Percentiles rank a stretch among this genome's conserved stretches.
Conservation (phyloP, 64 coral and sea anemone genomes). For the Dendronephthya gigantea region DNA sequence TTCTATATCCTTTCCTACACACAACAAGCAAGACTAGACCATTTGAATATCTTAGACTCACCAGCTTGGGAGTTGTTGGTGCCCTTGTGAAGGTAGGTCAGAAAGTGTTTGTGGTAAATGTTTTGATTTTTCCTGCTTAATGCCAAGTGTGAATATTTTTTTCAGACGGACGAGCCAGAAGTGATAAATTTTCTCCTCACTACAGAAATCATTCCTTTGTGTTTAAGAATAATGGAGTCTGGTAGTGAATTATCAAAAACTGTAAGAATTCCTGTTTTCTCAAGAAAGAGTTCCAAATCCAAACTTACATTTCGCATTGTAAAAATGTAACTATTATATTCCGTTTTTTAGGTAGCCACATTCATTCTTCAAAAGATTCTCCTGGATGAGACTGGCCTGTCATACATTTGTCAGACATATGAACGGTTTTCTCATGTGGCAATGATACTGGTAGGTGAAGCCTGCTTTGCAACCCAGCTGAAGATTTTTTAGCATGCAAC, state of each 20-base stretch:
- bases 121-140: too few relatives aligned
- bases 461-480: too few relatives aligned
- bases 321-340: neutral
- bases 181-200: slow-evolving; percentile 95
- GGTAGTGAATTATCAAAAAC: slow-evolving; percentile 98
- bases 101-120: too few relatives aligned
- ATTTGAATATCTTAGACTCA: slow-evolving; percentile 92
- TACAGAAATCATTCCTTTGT: slow-evolving; percentile 98
- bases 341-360: slow-evolving; percentile 56
- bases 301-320: neutral
- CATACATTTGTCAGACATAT: slow-evolving; percentile 97
- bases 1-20: slow-evolving; percentile 93
- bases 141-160: neutral
- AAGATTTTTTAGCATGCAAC: neutral
- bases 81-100: slow-evolving; percentile 86
- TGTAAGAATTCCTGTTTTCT: slow-evolving; percentile 36
- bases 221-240: slow-evolving; percentile 94
- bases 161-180: slow-evolving; percentile 93
- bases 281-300: too few relatives aligned
- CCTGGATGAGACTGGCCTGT: slow-evolving; percentile 93
- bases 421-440: slow-evolving; percentile 97
- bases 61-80: slow-evolving; percentile 91
- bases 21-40: slow-evolving; percentile 98
- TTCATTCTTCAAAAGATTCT: slow-evolving; percentile 98
- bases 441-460: slow-evolving; percentile 77